These are phyloP conservation scores for Lasiurus cinereus DNA, from an alignment of 2,113 vertebrate species.

Conservation along the genomic window DNA sequence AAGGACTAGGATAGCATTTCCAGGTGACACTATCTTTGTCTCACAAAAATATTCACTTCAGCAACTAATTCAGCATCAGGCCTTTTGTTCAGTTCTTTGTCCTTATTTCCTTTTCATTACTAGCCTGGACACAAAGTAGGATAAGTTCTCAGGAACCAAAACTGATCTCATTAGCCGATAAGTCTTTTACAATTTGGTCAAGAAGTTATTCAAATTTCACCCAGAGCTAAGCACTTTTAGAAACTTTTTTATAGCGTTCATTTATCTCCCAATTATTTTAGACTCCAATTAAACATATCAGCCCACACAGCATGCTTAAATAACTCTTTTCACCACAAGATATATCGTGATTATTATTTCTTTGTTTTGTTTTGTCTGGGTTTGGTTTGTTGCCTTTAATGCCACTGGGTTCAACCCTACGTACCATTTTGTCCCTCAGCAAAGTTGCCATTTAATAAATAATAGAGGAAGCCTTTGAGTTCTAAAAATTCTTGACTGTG, in stretches of 20 bases:
- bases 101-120: conserved; percentile 23
- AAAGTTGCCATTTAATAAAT: conserved; percentile 62
- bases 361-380: conserved; percentile 47
- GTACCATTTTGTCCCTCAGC: conserved; percentile 17
- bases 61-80: neutral
- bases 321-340: neutral
- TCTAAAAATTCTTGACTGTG: conserved; percentile 72
- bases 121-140: neutral
- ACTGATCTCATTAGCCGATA: neutral
- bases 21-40: neutral
- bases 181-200: neutral
- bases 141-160: neutral
- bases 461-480: conserved; percentile 72
- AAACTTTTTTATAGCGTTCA: neutral
- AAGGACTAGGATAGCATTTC: neutral
- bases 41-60: neutral
- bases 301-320: neutral
- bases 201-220: conserved; percentile 20
- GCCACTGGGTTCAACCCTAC: neutral
- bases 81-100: neutral
- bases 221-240: neutral
- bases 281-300: neutral
- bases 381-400: conserved; percentile 1
- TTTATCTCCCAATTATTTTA: conserved; percentile 46
- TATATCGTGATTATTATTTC: neutral